Evolutionary conservation across 1,140 invertebrate genomes (phyloP).

Genomic region (Drosophila sturtevanti): DNA sequence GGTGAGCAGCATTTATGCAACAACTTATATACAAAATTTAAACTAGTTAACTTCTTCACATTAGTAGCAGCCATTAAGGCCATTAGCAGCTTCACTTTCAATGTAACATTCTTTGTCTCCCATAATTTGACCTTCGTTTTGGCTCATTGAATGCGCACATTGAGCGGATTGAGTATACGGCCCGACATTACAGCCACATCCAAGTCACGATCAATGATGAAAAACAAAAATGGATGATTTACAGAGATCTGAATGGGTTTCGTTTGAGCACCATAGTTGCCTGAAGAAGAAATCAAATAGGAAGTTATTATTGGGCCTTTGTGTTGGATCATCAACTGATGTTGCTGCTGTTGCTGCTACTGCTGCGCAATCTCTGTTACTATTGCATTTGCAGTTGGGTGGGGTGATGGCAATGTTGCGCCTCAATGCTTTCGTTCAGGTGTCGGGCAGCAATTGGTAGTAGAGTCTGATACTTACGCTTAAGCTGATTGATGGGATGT

Average conservation of each 20-base stretch:
- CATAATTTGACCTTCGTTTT: constrained; percentile 56
- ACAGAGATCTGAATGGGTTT: constrained; percentile 88
- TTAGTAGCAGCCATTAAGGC: constrained; percentile 35
- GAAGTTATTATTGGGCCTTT: constrained; percentile 67
- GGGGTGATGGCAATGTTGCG: constrained; percentile 59
- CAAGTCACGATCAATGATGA: constrained; percentile 90
- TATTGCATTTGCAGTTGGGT: constrained; percentile 39
- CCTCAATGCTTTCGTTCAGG: constrained; percentile 59
- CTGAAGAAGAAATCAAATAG: constrained; percentile 52
- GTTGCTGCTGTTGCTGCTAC: constrained; percentile 19
- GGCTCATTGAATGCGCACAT: constrained; percentile 87
- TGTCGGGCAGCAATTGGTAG: constrained; percentile 57
- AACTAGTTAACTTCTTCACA: constrained; percentile 29
- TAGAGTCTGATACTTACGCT: constrained; percentile 83
- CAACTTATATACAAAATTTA: constrained; percentile 53
- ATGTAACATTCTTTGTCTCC: constrained; percentile 4
- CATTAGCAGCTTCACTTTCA: constrained; percentile 57
- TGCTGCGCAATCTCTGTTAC: constrained; percentile 32
- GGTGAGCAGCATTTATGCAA: constrained; percentile 51
- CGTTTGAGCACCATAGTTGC: constrained; percentile 78
- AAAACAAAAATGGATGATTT: constrained; percentile 91
- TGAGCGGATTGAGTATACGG: constrained; percentile 91
- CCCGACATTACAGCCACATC: constrained; percentile 90
- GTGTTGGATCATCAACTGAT: not conserved
- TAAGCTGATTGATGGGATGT: constrained; percentile 84